Evolutionary conservation across 2,797 vertebrate species (phyloP).

Genomic region (Urosaurus nigricauda): DNA sequence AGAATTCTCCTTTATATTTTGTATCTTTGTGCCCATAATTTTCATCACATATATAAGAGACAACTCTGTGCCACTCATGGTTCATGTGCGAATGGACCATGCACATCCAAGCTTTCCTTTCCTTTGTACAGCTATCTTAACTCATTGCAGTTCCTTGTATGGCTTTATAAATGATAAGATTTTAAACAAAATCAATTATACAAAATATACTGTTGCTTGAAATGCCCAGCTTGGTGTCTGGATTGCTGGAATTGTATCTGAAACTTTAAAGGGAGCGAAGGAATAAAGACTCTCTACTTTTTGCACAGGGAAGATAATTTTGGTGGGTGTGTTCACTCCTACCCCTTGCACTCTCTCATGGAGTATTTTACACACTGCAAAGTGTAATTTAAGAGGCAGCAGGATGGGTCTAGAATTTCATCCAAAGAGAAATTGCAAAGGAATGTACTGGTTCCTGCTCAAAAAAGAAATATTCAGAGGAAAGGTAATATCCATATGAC

Average conservation of each 20-base stretch:
- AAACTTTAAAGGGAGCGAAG: slow-evolving; percentile 54
- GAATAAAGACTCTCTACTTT: slow-evolving; percentile 64
- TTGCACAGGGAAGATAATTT: slow-evolving; percentile 35
- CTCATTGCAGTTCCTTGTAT: slow-evolving; percentile 91
- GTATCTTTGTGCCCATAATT: slow-evolving; percentile 79
- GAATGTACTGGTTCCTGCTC: neutral
- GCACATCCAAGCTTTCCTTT: slow-evolving; percentile 62
- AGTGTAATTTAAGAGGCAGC: neutral
- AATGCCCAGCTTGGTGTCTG: slow-evolving; percentile 70
- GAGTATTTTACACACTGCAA: neutral
- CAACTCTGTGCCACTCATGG: slow-evolving; percentile 64
- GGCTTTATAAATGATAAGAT: slow-evolving; percentile 91
- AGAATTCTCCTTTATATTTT: slow-evolving; percentile 85
- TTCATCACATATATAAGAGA: slow-evolving; percentile 78
- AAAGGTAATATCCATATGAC: neutral
- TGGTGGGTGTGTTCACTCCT: slow-evolving; percentile 58
- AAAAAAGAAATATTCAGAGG: neutral
- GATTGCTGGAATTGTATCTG: slow-evolving; percentile 60
- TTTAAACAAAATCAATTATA: slow-evolving; percentile 79
- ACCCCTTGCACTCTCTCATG: neutral
- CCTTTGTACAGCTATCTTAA: slow-evolving; percentile 86
- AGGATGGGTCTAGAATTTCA: neutral
- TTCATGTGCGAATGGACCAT: slow-evolving; percentile 72
- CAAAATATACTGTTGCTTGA: slow-evolving; percentile 83
- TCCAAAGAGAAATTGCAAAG: neutral